Conservation (phyloP, 2,797 vertebrate species). For the Enteromius fasciolatus region DNA sequence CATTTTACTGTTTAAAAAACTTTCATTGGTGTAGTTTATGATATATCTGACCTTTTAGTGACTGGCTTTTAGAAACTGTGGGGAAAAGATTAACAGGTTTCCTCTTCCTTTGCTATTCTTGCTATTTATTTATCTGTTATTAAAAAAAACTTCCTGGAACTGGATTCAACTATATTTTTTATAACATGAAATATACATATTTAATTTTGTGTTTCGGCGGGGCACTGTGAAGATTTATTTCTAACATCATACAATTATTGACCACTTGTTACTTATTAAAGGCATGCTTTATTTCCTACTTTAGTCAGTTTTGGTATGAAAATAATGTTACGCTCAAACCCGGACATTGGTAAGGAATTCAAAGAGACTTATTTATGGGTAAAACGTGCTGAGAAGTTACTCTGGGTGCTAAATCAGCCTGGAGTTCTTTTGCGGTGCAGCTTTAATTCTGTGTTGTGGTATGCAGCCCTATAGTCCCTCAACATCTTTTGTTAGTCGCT, state of each 20-base stretch:
- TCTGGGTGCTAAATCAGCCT: constrained; percentile 33
- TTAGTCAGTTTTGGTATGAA: neutral
- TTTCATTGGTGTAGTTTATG: neutral
- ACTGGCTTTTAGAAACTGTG: neutral
- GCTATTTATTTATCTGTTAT: neutral
- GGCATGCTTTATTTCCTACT: neutral
- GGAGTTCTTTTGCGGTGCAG: constrained; percentile 39
- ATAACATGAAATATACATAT: neutral
- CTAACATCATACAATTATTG: neutral
- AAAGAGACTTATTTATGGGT: constrained; percentile 30
- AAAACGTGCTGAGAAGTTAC: constrained; percentile 17
- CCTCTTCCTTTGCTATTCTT: neutral
- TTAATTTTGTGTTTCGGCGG: neutral
- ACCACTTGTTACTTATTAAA: constrained; percentile 25
- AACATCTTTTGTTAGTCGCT: constrained; percentile 75
- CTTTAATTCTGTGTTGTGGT: constrained; percentile 63
- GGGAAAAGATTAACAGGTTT: neutral
- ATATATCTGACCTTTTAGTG: neutral
- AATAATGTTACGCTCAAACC: neutral
- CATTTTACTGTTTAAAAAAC: constrained; percentile 4
- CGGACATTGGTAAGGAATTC: neutral
- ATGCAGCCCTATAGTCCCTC: constrained; percentile 73
- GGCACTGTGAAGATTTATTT: neutral
- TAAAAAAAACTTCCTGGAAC: neutral
- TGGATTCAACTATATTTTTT: neutral